Evolutionary conservation across 2,797 vertebrate species (phyloP).

Genomic region (Margarornis squamiger): DNA sequence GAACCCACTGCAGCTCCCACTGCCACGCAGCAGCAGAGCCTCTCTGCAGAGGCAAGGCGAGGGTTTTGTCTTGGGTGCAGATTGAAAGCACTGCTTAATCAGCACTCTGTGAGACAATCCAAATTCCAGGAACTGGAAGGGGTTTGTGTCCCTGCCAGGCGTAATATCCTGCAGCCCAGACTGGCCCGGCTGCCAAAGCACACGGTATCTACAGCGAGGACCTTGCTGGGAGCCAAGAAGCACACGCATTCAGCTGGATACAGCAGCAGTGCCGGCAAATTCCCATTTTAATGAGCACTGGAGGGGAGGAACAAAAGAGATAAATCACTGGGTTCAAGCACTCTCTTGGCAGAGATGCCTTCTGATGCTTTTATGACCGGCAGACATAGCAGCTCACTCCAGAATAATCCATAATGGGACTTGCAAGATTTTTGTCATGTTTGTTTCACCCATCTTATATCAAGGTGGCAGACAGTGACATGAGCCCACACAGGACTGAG

Average conservation of each 20-base stretch:
- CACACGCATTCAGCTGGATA: slow-evolving; percentile 44
- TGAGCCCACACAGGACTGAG: background rate
- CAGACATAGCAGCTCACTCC: background rate
- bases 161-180: slow-evolving; percentile 75
- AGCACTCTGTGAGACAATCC: slow-evolving; percentile 68
- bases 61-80: slow-evolving; percentile 46
- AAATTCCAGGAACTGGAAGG: slow-evolving; percentile 76
- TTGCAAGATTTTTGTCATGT: background rate
- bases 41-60: rapidly evolving
- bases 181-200: slow-evolving; percentile 77
- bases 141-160: slow-evolving; percentile 69
- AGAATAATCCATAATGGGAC: background rate
- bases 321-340: background rate
- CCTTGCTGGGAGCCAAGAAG: slow-evolving; percentile 62
- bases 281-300: slow-evolving; percentile 16
- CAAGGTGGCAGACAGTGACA: background rate
- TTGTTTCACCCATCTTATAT: background rate
- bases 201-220: slow-evolving; percentile 67
- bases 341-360: background rate
- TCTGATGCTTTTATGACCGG: background rate
- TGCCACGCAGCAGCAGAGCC: background rate
- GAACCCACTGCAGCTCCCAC: background rate
- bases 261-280: background rate
- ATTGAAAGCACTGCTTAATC: slow-evolving; percentile 72
- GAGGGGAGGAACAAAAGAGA: background rate